A percentile compares a stretch with the other conserved stretches of the same genome.
Conservation (phyloP, 2,113 vertebrate genomes). For the Chaenocephalus aceratus region DNA sequence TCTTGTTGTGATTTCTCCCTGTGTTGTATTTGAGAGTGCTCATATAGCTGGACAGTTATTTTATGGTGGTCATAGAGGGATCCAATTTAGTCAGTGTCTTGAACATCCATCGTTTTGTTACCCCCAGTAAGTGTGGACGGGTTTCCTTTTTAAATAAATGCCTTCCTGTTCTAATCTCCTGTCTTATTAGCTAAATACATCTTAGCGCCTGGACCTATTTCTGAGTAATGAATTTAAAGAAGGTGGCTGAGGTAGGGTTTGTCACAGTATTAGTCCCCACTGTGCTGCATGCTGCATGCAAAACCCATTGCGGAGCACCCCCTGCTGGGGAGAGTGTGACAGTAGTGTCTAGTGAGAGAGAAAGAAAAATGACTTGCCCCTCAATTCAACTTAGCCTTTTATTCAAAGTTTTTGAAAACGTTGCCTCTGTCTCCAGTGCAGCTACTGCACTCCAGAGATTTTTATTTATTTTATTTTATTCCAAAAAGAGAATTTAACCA, state of each 20-base stretch:
- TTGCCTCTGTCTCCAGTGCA: slow-evolving; percentile 57
- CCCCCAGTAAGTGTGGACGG: slow-evolving; percentile 14
- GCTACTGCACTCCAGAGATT: slow-evolving; percentile 34
- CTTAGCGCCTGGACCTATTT: slow-evolving; percentile 73
- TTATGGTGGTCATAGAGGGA: neutral
- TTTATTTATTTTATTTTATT: slow-evolving; percentile 44
- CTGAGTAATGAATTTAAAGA: slow-evolving; percentile 37
- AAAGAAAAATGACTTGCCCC: slow-evolving; percentile 1
- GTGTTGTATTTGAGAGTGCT: slow-evolving; percentile 42
- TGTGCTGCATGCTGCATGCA: slow-evolving; percentile 50
- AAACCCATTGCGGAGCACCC: slow-evolving; percentile 61
- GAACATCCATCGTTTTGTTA: neutral
- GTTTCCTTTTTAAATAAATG: slow-evolving; percentile 50
- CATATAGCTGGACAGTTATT: slow-evolving; percentile 17
- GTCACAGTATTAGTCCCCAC: slow-evolving; percentile 24
- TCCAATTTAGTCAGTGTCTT: slow-evolving; percentile 31
- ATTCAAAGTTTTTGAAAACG: slow-evolving; percentile 36
- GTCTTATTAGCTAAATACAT: slow-evolving; percentile 52
- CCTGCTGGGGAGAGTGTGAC: slow-evolving; percentile 66
- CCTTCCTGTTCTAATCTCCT: slow-evolving; percentile 47
- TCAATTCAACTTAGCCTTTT: slow-evolving; percentile 52
- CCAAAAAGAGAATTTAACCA: slow-evolving; percentile 35
- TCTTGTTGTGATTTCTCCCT: slow-evolving; percentile 37
- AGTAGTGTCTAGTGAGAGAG: slow-evolving; percentile 25
- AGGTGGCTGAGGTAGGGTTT: slow-evolving; percentile 23